These are phyloP conservation scores for Penelope pileata DNA, from an alignment of 2,113 vertebrate genomes.

Conservation along the genomic window DNA sequence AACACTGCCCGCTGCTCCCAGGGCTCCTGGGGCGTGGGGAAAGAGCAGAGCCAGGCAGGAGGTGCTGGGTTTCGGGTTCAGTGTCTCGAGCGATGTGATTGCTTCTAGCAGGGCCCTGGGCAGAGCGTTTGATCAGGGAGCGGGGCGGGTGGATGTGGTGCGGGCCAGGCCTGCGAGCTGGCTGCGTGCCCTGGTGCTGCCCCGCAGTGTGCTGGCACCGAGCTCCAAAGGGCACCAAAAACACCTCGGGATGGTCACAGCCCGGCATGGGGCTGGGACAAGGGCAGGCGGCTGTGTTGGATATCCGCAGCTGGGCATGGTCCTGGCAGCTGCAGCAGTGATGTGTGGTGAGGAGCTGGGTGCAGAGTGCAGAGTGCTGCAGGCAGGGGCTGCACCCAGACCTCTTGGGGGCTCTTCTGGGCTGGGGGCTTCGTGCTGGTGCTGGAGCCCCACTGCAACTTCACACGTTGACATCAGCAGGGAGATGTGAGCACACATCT, in stretches of 20 bases:
- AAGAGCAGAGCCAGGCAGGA: not conserved
- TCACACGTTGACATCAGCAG: not conserved
- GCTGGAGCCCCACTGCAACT: not conserved
- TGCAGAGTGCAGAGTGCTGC: fast-evolving
- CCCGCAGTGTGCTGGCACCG: not conserved
- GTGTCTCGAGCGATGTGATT: not conserved
- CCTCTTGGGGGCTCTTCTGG: not conserved
- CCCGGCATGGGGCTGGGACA: not conserved
- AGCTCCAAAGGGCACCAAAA: not conserved
- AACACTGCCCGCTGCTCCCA: not conserved
- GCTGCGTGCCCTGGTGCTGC: fast-evolving
- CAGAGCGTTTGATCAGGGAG: not conserved
- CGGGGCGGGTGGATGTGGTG: not conserved
- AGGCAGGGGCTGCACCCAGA: not conserved
- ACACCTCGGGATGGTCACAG: not conserved
- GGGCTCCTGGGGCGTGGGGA: not conserved
- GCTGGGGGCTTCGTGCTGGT: not conserved
- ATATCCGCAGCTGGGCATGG: not conserved
- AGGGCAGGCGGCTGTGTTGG: not conserved
- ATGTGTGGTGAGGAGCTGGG: fast-evolving
- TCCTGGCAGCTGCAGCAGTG: not conserved
- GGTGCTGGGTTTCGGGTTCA: not conserved
- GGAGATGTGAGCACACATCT: not conserved
- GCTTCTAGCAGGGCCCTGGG: not conserved
- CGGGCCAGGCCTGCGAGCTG: not conserved